These are phyloP conservation scores for Zaprionus obscuricornis DNA, from an alignment of 2,888 invertebrate genomes.

Conservation along the genomic window DNA sequence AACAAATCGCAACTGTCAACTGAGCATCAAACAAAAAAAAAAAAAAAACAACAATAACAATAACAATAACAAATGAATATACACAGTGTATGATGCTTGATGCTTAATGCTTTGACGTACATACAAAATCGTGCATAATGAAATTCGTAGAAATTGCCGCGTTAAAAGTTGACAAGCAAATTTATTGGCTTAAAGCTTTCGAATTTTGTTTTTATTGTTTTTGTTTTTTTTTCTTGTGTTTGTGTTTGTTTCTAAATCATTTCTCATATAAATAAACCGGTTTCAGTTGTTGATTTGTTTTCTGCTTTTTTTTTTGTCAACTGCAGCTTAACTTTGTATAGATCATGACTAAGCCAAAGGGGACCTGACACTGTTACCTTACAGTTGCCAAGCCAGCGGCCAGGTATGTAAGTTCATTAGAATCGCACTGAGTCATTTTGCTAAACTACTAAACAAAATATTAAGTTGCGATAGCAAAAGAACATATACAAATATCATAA, in stretches of 20 bases:
- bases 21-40: no score
- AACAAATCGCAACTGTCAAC: no score
- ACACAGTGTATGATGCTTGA: neutral
- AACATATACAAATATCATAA: neutral
- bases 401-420: conserved; percentile 36
- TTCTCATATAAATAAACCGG: conserved; percentile 62
- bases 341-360: conserved; percentile 20
- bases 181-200: conserved; percentile 53
- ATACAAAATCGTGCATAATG: conserved; percentile 31
- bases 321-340: conserved; percentile 22
- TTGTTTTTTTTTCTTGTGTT: neutral
- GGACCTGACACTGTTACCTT: conserved; percentile 8
- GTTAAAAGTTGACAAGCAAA: conserved; percentile 48
- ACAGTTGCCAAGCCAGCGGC: conserved; percentile 37
- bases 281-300: conserved; percentile 30
- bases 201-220: conserved; percentile 27
- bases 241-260: conserved; percentile 36
- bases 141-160: conserved; percentile 39
- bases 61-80: conserved; percentile 21
- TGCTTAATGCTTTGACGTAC: no score
- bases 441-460: neutral
- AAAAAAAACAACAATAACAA: no score
- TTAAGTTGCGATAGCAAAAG: no score
- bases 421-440: conserved; percentile 39
- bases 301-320: conserved; percentile 20